Conservation (phyloP, 2,113 vertebrate genomes). For the Antechinus stuartii region DNA sequence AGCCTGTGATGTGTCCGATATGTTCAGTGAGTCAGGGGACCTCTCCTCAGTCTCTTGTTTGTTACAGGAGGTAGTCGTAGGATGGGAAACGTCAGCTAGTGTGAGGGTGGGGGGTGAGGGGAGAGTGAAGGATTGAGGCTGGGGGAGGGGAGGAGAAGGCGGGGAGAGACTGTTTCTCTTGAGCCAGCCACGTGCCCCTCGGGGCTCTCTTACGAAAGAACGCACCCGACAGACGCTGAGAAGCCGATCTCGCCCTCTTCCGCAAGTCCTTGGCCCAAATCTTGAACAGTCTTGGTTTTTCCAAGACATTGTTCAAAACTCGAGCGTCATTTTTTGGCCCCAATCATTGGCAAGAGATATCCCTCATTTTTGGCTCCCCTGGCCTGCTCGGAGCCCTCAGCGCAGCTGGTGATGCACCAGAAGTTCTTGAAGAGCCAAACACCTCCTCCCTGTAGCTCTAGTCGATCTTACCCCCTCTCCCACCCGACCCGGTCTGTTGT, state of each 20-base stretch:
- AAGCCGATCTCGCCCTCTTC: neutral
- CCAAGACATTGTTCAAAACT: constrained; percentile 35
- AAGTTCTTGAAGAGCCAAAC: constrained; percentile 34
- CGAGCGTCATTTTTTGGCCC: constrained; percentile 60
- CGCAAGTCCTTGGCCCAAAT: neutral
- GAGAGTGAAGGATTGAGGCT: too few relatives aligned
- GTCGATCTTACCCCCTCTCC: neutral
- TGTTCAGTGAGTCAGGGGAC: neutral
- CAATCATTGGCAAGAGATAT: constrained; percentile 27
- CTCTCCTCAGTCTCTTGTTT: neutral
- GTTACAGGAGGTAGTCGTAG: neutral
- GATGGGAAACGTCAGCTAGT: neutral
- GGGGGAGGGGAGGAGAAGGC: neutral
- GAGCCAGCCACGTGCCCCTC: neutral
- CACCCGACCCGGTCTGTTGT: neutral
- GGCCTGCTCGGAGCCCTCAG: constrained; percentile 52
- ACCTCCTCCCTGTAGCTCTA: constrained; percentile 3
- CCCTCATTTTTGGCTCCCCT: constrained; percentile 15
- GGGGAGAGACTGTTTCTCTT: rapidly evolving
- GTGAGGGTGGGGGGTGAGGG: neutral
- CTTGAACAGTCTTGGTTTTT: neutral
- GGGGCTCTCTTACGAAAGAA: neutral
- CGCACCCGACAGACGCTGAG: neutral
- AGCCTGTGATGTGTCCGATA: neutral
- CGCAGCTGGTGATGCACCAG: neutral